A percentile compares a stretch with the other conserved stretches of the same genome.
phyloP scores from a whole-genome alignment of 2,113 vertebrate species.

The Dasyornis broadbenti region DNA sequence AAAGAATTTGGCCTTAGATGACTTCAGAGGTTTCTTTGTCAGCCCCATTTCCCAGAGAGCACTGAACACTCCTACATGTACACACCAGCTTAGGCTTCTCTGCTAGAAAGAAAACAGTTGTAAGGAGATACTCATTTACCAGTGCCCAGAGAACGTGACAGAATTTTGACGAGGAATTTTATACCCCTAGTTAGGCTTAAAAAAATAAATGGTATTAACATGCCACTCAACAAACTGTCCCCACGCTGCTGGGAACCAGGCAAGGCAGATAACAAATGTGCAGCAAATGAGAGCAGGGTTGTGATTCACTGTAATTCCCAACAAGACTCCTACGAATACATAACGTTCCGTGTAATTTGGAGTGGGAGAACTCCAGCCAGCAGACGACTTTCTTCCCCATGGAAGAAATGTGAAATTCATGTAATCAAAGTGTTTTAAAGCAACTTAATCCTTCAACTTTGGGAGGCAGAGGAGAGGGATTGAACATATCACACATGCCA shows the following conservation, averaged over 20 bases:
- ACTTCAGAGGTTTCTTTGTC: conserved; percentile 60
- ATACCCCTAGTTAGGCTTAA: conserved; percentile 60
- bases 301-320: background rate
- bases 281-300: background rate
- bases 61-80: background rate
- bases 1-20: conserved; percentile 65
- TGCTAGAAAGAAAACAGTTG: conserved; percentile 26
- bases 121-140: conserved; percentile 44
- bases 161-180: conserved; percentile 58
- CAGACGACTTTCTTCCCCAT: background rate
- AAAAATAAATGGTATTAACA: conserved; percentile 56
- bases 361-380: background rate
- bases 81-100: background rate
- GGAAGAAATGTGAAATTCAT: background rate
- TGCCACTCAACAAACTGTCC: conserved; percentile 39
- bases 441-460: background rate
- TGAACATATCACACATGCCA: background rate
- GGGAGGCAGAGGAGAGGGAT: background rate
- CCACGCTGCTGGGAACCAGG: conserved; percentile 14
- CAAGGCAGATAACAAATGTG: conserved; percentile 41
- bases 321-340: background rate
- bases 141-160: conserved; percentile 40
- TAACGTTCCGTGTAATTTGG: background rate
- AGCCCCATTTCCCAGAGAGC: conserved; percentile 41
- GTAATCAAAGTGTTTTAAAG: background rate